Evolutionary conservation across 2,797 vertebrate genomes (phyloP).

Genomic region (Petrocephalus sullivani): DNA sequence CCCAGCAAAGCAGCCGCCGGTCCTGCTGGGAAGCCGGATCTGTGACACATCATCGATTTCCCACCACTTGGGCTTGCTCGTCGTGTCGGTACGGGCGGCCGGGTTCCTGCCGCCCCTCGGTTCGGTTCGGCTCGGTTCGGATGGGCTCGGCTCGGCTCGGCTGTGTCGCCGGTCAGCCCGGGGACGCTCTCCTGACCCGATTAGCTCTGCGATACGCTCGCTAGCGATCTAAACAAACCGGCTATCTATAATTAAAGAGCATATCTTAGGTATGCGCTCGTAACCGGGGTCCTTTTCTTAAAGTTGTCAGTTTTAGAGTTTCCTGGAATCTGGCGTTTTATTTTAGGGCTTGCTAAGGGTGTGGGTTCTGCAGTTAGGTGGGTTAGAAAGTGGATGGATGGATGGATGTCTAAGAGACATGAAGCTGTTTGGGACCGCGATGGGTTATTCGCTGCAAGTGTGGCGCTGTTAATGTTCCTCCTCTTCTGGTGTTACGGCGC

Average conservation of each 20-base stretch:
- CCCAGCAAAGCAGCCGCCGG: neutral
- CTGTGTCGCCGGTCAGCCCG: neutral
- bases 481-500: no score
- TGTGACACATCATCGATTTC: conserved; percentile 9
- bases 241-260: neutral
- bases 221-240: neutral
- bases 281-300: neutral
- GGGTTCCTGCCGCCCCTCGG: neutral
- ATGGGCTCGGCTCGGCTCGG: neutral
- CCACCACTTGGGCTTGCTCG: neutral
- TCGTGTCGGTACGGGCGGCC: neutral
- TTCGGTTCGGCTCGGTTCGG: neutral
- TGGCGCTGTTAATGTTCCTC: neutral
- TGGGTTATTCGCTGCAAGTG: neutral
- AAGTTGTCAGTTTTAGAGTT: neutral
- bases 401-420: neutral
- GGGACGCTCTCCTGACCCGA: neutral
- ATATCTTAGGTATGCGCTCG: neutral
- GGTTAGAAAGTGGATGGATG: neutral
- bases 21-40: conserved; percentile 5
- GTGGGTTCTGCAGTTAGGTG: neutral
- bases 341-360: neutral
- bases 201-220: neutral
- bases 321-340: neutral
- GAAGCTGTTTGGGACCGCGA: neutral